These are phyloP conservation scores for Amazonetta brasiliensis DNA, from an alignment of 2,797 vertebrate species.

Conservation along the genomic window DNA sequence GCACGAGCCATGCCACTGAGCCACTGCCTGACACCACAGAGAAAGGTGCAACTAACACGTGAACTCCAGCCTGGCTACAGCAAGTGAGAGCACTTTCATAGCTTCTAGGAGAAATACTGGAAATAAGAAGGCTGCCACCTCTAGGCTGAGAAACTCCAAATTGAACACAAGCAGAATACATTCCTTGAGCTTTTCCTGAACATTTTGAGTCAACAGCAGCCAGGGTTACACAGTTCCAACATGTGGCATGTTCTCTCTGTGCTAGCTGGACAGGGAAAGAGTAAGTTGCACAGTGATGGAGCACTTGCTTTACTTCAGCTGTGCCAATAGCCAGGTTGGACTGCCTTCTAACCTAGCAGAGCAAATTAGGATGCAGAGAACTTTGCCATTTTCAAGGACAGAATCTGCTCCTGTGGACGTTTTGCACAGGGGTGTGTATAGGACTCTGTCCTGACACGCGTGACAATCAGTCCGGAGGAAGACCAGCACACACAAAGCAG, in stretches of 20 bases:
- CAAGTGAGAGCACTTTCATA: not conserved
- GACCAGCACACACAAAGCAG: not conserved
- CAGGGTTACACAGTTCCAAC: not conserved
- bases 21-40: not conserved
- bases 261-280: not conserved
- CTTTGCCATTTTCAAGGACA: not conserved
- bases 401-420: not conserved
- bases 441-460: not conserved
- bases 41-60: not conserved
- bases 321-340: not conserved
- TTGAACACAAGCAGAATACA: not conserved
- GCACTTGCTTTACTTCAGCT: not conserved
- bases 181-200: not conserved
- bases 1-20: not conserved
- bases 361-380: not conserved
- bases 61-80: not conserved
- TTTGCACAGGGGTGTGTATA: not conserved
- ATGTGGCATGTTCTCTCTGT: not conserved
- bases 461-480: not conserved
- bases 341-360: not conserved
- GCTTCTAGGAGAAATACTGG: not conserved
- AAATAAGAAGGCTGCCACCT: not conserved
- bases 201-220: not conserved
- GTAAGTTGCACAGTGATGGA: not conserved
- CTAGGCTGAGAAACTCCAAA: not conserved